Base-by-base conservation (phyloP, 2,888 invertebrate genomes). In the Rhorus exstirpatorius region DNA sequence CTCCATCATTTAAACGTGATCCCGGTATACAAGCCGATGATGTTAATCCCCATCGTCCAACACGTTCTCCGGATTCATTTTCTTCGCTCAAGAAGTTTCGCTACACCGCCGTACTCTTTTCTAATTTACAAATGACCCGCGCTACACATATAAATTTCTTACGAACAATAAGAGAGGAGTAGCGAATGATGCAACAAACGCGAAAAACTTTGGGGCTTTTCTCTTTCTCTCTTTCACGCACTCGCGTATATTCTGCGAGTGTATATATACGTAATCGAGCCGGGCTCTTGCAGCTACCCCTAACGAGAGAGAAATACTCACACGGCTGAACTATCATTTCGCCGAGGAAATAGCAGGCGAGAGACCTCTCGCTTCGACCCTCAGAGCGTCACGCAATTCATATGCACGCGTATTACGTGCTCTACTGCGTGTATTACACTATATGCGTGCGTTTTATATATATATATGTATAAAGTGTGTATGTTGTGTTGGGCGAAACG, bases 1-100 rank as follows among this genome's bases (percentile, higher is more conserved):
- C 46, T 75, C 65, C 44, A 74, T 79, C 70, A 70, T 76, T 83
- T 46, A 60, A 83, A 76, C 83, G 79, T 83, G 79, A 72, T 46
- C 68, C 44, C 26, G 3, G 19, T 7, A 31, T 6, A 46, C 19
- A n/a, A 10, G 44, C 71, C 44, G 8, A 46, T 72, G 49, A 61
- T 38, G 55, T 71, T 35, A 14, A 12, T 70, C 24, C 51, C 17
- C 24, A 19, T 49, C 24, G 51, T 78, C 41, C 24, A 35, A n/a
- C 44, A 4, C 31, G 58, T 68, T 67, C 53, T 14, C 55, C 12
- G 41, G 67, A 67, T 21, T 79, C 46, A 31, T 79, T 79, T 58
- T 60, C 65, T 44, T 72, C 26, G 21, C 24, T 26, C 41, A 12
- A 38, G 7, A n/a, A 58, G 63, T n/a, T n/a, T n/a, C n/a, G 78